Evolutionary conservation across 2,113 vertebrate species (phyloP).

Genomic region (Nesogale talazaci): DNA sequence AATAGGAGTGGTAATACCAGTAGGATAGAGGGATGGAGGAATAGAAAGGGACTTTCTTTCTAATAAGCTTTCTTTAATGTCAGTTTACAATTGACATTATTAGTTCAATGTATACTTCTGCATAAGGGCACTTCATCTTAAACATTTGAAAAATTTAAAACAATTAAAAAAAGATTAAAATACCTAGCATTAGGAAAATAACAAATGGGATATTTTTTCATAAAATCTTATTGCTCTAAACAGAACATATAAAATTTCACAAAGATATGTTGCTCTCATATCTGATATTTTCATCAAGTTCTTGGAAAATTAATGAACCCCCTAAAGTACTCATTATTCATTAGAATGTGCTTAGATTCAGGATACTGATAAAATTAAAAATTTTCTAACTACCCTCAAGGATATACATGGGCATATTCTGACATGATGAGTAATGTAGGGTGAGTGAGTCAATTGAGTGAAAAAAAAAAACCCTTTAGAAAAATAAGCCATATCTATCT

Average conservation of each 20-base stretch:
- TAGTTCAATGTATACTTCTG: not conserved
- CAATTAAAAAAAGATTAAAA: not conserved
- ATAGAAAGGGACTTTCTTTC: too few species aligned
- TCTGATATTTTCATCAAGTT: conserved; percentile 28
- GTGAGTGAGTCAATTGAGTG: not conserved
- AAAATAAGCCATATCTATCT: not conserved
- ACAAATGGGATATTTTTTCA: not conserved
- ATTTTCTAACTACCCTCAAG: not conserved
- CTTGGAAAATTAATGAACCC: not conserved
- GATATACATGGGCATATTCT: not conserved
- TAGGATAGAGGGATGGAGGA: too few species aligned
- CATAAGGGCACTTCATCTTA: too few species aligned
- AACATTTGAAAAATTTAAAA: not conserved
- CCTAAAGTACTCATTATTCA: not conserved
- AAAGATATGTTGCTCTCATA: not conserved
- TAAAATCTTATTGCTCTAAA: not conserved
- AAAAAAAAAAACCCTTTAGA: not conserved
- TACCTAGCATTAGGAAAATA: not conserved
- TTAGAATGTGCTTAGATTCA: not conserved
- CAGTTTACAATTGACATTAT: not conserved
- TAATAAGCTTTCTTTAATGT: not conserved
- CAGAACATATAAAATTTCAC: not conserved
- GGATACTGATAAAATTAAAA: conserved; percentile 32
- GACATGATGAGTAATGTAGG: conserved; percentile 24
- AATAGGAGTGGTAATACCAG: too few species aligned